phyloP scores from a whole-genome alignment of 1,140 invertebrate genomes.

The Himalopsyche phryganea region DNA sequence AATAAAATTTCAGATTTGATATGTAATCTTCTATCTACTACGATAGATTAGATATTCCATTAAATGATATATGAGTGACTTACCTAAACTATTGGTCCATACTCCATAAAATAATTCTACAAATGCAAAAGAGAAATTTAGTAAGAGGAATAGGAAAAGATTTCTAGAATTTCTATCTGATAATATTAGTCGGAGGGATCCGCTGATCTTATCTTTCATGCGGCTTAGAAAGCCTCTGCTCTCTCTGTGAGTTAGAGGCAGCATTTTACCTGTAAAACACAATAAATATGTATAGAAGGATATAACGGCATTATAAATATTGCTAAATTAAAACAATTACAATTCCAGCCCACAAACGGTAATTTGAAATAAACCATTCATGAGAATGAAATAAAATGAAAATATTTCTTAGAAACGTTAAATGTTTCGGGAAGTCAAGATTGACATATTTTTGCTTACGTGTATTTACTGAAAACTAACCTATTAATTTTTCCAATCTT shows the following conservation, averaged over 20 bases:
- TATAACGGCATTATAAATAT: not conserved
- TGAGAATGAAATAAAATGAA: too few species aligned
- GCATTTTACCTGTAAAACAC: conserved; percentile 53
- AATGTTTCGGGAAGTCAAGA: not conserved
- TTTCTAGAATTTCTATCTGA: conserved; percentile 91
- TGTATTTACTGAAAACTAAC: conserved; percentile 28
- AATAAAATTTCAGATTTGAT: too few species aligned
- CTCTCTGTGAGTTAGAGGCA: conserved; percentile 76
- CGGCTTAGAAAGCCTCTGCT: conserved; percentile 60
- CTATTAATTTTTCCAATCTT: conserved; percentile 11
- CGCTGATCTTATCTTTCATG: conserved; percentile 67
- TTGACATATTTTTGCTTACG: conserved; percentile 23
- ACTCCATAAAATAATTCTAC: conserved; percentile 94
- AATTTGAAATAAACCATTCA: too few species aligned
- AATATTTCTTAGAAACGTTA: not conserved
- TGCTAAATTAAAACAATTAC: too few species aligned
- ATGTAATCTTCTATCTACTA: too few species aligned
- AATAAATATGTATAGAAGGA: not conserved
- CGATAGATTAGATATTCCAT: too few species aligned
- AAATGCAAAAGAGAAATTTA: conserved; percentile 95
- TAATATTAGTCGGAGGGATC: conserved; percentile 84
- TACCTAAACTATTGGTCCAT: conserved; percentile 90
- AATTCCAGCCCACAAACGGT: too few species aligned
- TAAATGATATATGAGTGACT: too few species aligned
- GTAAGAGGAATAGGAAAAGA: conserved; percentile 88